phyloP scores from a whole-genome alignment of 2,888 invertebrate species.

The Dioctria linearis region DNA sequence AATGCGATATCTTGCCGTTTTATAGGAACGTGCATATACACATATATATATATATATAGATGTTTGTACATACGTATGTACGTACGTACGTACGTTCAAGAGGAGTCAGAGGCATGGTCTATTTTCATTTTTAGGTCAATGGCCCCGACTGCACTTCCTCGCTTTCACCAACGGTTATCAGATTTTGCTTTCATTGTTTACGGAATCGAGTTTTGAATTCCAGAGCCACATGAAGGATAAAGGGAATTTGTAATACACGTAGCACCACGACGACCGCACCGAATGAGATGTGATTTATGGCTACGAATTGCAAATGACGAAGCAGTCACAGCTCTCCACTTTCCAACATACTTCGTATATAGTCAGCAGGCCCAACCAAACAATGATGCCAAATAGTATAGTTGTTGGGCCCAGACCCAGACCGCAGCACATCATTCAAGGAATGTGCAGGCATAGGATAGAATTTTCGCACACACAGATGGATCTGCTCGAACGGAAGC shows the following conservation, averaged over 20 bases:
- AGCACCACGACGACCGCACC: constrained; percentile 2
- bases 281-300: constrained; percentile 53
- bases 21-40: constrained; percentile 50
- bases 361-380: background rate
- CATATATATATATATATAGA: background rate
- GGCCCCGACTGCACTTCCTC: constrained; percentile 51
- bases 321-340: background rate
- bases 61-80: no score
- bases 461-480: constrained; percentile 32
- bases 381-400: constrained; percentile 18
- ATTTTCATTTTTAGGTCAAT: constrained; percentile 53
- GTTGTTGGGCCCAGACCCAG: background rate
- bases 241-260: constrained; percentile 39
- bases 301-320: constrained; percentile 51
- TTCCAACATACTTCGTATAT: background rate
- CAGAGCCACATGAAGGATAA: constrained; percentile 50
- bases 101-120: constrained; percentile 43
- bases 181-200: constrained; percentile 53
- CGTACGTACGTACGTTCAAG: background rate
- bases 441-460: constrained; percentile 33
- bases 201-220: constrained; percentile 53
- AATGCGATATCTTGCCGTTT: constrained; percentile 53
- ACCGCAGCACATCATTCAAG: constrained; percentile 30
- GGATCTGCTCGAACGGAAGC: constrained; percentile 21
- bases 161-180: constrained; percentile 51